phyloP scores from a whole-genome alignment of 2,888 invertebrate genomes.

The Fabriciana adippe region DNA sequence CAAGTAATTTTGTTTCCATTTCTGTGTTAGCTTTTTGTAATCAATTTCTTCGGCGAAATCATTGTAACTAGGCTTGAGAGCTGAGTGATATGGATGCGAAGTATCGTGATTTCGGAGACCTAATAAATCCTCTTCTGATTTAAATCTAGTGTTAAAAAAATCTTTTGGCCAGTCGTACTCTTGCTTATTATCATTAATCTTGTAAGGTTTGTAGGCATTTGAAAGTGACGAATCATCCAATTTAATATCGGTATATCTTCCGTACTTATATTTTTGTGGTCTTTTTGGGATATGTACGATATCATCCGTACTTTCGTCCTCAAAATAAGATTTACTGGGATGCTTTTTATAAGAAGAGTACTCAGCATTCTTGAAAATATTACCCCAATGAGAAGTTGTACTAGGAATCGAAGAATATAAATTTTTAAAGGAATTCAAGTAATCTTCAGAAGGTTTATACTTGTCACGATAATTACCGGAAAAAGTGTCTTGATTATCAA shows the following conservation, averaged over 20 bases:
- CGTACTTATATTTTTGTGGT: constrained; percentile 51
- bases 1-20: constrained; percentile 72
- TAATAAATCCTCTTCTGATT: constrained; percentile 74
- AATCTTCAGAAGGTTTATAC: constrained; percentile 56
- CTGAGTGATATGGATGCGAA: constrained; percentile 65
- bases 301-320: constrained; percentile 54
- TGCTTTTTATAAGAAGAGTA: constrained; percentile 56
- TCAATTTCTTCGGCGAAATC: constrained; percentile 58
- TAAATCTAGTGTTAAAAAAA: constrained; percentile 58
- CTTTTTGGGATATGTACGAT: constrained; percentile 70
- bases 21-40: constrained; percentile 68
- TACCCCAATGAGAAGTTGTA: constrained; percentile 66
- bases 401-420: constrained; percentile 56
- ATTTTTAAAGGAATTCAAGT: constrained; percentile 60
- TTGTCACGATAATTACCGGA: constrained; percentile 51
- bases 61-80: constrained; percentile 56
- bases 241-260: constrained; percentile 55
- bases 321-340: constrained; percentile 53
- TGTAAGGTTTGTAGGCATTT: constrained; percentile 54
- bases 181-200: constrained; percentile 49
- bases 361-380: constrained; percentile 59
- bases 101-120: constrained; percentile 72
- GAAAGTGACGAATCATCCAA: constrained; percentile 54
- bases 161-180: constrained; percentile 64
- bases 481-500: constrained; percentile 51